Evolutionary conservation across 2,113 vertebrate genomes (phyloP).

Genomic region (Saguinus midas): DNA sequence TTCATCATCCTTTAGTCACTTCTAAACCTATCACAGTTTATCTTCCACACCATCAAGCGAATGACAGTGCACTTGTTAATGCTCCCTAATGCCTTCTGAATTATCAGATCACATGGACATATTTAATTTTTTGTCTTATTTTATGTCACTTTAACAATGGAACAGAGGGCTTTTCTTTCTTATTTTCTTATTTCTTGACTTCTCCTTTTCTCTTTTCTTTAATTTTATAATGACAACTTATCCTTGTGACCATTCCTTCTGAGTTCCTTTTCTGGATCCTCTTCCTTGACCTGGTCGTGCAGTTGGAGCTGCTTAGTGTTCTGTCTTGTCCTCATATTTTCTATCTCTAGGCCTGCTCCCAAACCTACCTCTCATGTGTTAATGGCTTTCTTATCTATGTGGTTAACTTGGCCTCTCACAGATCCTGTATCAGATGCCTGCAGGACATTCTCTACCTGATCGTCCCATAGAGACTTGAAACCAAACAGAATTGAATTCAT

Average conservation of each 20-base stretch:
- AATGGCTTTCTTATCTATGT: background rate
- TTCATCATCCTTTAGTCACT: background rate
- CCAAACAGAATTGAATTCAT: background rate
- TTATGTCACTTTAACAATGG: background rate
- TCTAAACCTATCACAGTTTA: background rate
- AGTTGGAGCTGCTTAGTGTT: background rate
- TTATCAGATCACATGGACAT: background rate
- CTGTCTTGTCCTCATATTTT: background rate
- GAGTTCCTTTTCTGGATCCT: background rate
- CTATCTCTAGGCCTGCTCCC: rapidly evolving
- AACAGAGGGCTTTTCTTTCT: background rate
- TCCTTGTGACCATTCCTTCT: too few relatives aligned
- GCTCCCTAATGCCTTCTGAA: background rate
- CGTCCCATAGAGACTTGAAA: background rate
- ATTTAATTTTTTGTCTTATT: background rate
- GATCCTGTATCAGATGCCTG: background rate
- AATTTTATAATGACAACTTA: background rate
- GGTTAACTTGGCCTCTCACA: background rate
- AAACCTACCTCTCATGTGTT: too few relatives aligned
- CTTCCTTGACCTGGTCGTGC: background rate
- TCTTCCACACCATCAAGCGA: background rate
- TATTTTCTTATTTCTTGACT: background rate
- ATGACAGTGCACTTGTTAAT: background rate
- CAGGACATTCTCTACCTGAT: rapidly evolving
- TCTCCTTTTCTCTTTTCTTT: background rate